A percentile compares a stretch with the other conserved stretches of the same genome.
Conservation (phyloP, 2,113 vertebrate species). For the Athene noctua region DNA sequence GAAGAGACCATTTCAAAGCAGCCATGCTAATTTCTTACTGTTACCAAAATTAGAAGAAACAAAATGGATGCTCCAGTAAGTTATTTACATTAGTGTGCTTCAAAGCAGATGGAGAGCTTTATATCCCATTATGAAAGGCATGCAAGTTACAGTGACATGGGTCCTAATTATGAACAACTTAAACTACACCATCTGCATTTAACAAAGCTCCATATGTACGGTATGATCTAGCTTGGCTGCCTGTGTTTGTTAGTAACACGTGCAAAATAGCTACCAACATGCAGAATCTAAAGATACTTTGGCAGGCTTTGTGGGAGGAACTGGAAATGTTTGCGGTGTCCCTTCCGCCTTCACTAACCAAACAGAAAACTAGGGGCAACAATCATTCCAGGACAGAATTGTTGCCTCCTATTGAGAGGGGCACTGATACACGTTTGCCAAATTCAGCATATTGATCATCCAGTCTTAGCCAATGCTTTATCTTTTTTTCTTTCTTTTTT, state of each 20-base stretch:
- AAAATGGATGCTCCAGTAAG: conserved; percentile 6
- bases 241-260: not conserved
- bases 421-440: not conserved
- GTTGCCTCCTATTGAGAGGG: not conserved
- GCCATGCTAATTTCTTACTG: not conserved
- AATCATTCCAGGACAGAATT: not conserved
- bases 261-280: not conserved
- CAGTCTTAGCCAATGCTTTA: not conserved
- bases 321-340: not conserved
- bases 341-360: not conserved
- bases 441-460: not conserved
- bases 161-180: conserved; percentile 45
- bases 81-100: conserved; percentile 35
- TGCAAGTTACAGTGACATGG: conserved; percentile 20
- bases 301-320: not conserved
- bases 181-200: conserved; percentile 43
- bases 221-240: not conserved
- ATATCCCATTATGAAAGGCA: conserved; percentile 6
- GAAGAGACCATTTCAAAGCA: not conserved
- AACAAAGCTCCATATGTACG: conserved; percentile 31
- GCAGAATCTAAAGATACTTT: not conserved
- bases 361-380: not conserved
- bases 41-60: not conserved
- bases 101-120: conserved; percentile 48
- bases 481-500: not conserved